phyloP scores from a whole-genome alignment of 1,140 invertebrate species.

The Venturia canescens region DNA sequence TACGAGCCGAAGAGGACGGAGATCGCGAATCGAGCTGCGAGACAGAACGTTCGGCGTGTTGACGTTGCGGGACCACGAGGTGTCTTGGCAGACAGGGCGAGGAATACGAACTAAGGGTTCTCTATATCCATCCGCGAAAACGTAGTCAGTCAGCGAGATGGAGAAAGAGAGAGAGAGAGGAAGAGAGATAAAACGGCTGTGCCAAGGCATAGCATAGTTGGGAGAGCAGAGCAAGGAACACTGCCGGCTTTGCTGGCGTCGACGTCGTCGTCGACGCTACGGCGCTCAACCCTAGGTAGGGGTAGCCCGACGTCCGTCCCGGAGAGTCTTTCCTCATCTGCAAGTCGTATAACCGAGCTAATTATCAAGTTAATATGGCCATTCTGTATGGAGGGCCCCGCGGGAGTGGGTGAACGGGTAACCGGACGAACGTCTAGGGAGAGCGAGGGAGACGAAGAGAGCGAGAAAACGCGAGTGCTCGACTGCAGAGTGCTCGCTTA shows the following conservation, averaged over 20 bases:
- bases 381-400: slow-evolving; percentile 80
- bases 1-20: not conserved
- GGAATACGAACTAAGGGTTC: slow-evolving; percentile 77
- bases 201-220: slow-evolving; percentile 76
- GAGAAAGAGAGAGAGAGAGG: slow-evolving; percentile 79
- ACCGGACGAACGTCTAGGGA: slow-evolving; percentile 51
- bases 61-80: slow-evolving; percentile 59
- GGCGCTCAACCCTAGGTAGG: slow-evolving; percentile 73
- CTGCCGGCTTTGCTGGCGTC: slow-evolving; percentile 57
- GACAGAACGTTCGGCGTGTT: slow-evolving; percentile 51
- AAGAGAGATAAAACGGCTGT: slow-evolving; percentile 76
- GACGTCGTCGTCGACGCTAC: slow-evolving; percentile 40
- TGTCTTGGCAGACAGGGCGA: slow-evolving; percentile 76
- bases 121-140: slow-evolving; percentile 71
- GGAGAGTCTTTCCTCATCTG: slow-evolving; percentile 87
- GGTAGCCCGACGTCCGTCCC: slow-evolving; percentile 79
- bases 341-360: slow-evolving; percentile 93
- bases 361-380: slow-evolving; percentile 93
- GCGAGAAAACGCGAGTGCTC: slow-evolving; percentile 52
- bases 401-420: slow-evolving; percentile 59
- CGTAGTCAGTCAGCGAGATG: slow-evolving; percentile 68
- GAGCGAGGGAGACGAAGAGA: slow-evolving; percentile 53
- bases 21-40: slow-evolving; percentile 16
- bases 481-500: slow-evolving; percentile 26
- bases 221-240: slow-evolving; percentile 80